phyloP scores from a whole-genome alignment of 1,140 invertebrate species.

The Zaprionus ornatus region DNA sequence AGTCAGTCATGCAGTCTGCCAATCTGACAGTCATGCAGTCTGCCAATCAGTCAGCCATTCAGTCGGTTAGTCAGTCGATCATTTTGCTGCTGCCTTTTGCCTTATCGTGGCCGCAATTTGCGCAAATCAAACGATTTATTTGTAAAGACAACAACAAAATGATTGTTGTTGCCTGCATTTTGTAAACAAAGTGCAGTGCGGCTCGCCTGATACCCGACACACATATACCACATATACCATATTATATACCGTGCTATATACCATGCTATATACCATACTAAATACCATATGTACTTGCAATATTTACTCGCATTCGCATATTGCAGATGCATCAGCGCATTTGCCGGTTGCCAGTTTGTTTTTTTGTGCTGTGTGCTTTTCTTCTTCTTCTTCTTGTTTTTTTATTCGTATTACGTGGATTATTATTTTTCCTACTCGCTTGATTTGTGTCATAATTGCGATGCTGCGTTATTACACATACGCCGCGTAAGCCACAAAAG shows the following conservation, averaged over 20 bases:
- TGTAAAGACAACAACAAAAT: slow-evolving; percentile 55
- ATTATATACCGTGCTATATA: slow-evolving; percentile 17
- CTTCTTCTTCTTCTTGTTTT: background rate
- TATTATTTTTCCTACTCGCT: slow-evolving; percentile 17
- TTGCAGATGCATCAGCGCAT: slow-evolving; percentile 23
- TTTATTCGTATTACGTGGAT: slow-evolving; percentile 8
- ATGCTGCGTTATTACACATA: slow-evolving; percentile 64
- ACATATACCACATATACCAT: background rate
- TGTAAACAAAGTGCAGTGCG: slow-evolving; percentile 67
- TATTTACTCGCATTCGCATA: slow-evolving; percentile 9
- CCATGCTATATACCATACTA: background rate
- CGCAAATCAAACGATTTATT: slow-evolving; percentile 80
- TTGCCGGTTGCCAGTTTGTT: slow-evolving; percentile 30
- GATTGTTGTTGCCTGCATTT: slow-evolving; percentile 35
- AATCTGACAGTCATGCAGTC: slow-evolving; percentile 2
- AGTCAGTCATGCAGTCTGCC: slow-evolving; percentile 5
- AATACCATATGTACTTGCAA: slow-evolving; percentile 17
- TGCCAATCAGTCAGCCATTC: slow-evolving; percentile 18
- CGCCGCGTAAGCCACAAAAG: slow-evolving; percentile 46
- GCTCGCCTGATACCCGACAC: slow-evolving; percentile 52
- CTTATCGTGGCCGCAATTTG: slow-evolving; percentile 74
- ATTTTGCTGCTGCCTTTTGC: slow-evolving; percentile 18
- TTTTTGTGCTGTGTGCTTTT: background rate
- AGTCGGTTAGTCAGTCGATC: slow-evolving; percentile 14
- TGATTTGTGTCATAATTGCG: slow-evolving; percentile 42